A percentile compares a stretch with the other conserved stretches of the same genome.
phyloP scores from a whole-genome alignment of 2,797 vertebrate genomes.

The Alcedo atthis region DNA sequence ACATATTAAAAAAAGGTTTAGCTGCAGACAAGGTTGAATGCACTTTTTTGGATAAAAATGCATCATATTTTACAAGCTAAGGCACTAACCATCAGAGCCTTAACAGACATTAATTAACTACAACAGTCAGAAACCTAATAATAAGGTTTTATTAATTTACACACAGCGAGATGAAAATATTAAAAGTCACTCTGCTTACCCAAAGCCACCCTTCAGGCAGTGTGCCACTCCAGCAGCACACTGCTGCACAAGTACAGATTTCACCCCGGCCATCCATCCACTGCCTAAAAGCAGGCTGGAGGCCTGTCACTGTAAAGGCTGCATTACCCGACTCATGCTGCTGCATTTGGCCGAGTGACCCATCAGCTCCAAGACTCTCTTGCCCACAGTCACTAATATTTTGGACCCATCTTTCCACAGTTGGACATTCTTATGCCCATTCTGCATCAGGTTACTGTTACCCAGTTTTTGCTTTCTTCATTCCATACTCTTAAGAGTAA shows the following conservation, averaged over 20 bases:
- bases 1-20: not conserved
- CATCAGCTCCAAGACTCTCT: not conserved
- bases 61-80: not conserved
- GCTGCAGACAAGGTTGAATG: not conserved
- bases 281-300: not conserved
- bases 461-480: not conserved
- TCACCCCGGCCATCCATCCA: not conserved
- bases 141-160: not conserved
- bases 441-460: not conserved
- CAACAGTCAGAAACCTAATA: not conserved
- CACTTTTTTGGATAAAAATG: not conserved
- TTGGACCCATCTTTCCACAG: not conserved
- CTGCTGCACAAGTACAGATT: not conserved
- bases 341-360: accelerated
- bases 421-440: accelerated
- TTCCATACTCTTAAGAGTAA: not conserved
- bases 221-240: no score
- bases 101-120: not conserved
- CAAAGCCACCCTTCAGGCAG: not conserved
- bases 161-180: not conserved
- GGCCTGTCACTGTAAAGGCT: not conserved
- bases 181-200: not conserved
- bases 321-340: not conserved
- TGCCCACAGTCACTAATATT: not conserved
- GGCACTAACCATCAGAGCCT: not conserved